Evolutionary conservation across 2,113 vertebrate genomes (phyloP).

Genomic region (Dromaius novaehollandiae): DNA sequence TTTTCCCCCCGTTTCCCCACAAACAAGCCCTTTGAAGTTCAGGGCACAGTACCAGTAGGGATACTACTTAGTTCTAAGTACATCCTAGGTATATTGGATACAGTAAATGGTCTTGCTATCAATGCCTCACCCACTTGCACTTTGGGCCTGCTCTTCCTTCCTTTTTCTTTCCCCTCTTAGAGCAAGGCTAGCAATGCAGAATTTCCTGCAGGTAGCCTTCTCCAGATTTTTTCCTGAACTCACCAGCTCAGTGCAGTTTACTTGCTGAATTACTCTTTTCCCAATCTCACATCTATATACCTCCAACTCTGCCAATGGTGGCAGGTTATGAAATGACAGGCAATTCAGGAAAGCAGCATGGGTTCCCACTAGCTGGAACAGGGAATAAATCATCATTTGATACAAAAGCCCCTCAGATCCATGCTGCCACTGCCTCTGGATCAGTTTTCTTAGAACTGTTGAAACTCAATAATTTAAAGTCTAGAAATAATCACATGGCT

Average conservation of each 20-base stretch:
- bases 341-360: not conserved
- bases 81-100: not conserved
- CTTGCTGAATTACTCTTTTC: no score
- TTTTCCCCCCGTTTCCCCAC: not conserved
- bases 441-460: not conserved
- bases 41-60: not conserved
- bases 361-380: not conserved
- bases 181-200: not conserved
- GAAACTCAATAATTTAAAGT: not conserved
- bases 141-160: not conserved
- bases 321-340: not conserved
- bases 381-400: constrained; percentile 5
- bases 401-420: not conserved
- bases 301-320: no score
- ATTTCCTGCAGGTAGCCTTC: no score
- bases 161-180: not conserved
- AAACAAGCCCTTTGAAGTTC: not conserved
- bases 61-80: not conserved
- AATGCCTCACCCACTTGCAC: not conserved
- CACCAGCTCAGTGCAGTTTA: not conserved
- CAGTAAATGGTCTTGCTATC: not conserved
- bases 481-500: not conserved
- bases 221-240: not conserved
- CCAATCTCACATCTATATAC: no score
- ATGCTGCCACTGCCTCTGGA: not conserved